Base-by-base conservation (phyloP, 2,113 vertebrate genomes). In the Falcunculus frontatus region DNA sequence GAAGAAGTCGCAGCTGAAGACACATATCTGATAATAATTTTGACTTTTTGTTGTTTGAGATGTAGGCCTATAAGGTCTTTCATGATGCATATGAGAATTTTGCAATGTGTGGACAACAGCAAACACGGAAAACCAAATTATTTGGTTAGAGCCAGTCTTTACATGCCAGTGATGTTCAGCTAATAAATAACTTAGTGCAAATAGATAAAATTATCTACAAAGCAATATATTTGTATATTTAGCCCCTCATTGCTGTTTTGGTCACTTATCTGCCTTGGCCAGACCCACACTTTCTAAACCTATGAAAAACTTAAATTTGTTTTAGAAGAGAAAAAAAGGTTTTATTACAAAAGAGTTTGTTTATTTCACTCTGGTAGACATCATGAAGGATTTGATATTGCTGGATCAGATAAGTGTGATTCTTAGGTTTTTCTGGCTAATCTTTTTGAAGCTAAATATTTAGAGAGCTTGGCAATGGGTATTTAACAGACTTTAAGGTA, bases 141-240 rank as follows among this genome's bases (percentile, higher is more conserved):
- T 72, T 84, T 86, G 37, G 27, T 63, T 65, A 63, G 42, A 92
- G 72, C 42, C 12, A 69, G 55, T 60, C 64, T 64, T 44, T 75
- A 78, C n/a, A 26, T 67, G 57, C 13, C 57, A 76, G 53, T 74
- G 62, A 75, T 65, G 32, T 57, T 73, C 75, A 80, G 78, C 50
- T 94, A 91, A 93, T 86, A 70, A 69, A 37, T 90, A 90, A 85
- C 63, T 92, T 88, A 11, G 9, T 81, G 57, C 35, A 94, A 88
- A 87, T 35, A 91, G 77, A 62, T 84, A 85, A 62, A 75, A 73
- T 76, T 44, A 85, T 65, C 46, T 87, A 65, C 55, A 85, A 44
- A 89, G 50, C 33, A 77, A 62, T 86, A 13, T 84, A 74, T 83
- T 88, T 82, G 14, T 83, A 55, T 90, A 41, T 32, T 47, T 22